These are phyloP conservation scores for Drosophila santomea DNA, from an alignment of 1,140 invertebrate species.

Conservation along the genomic window DNA sequence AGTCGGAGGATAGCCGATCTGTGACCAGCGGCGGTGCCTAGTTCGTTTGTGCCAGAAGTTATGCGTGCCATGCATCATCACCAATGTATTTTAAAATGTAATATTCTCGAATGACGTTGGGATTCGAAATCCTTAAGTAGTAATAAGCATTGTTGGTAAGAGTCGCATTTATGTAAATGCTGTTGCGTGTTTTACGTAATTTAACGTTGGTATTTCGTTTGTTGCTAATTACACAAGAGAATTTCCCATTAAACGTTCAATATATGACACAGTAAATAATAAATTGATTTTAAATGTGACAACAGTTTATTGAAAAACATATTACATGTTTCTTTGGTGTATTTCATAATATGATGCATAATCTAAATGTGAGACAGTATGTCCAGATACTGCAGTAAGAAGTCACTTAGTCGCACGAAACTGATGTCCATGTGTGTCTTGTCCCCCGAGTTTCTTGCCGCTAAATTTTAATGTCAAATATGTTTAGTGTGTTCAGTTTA, in stretches of 20 bases:
- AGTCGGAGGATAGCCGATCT: slow-evolving; percentile 45
- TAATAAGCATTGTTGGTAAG: slow-evolving; percentile 7
- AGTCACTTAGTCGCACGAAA: background rate
- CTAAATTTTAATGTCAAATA: background rate
- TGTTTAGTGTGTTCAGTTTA: background rate
- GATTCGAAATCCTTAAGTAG: slow-evolving; percentile 60
- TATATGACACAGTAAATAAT: background rate
- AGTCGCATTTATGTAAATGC: background rate
- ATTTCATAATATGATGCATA: background rate
- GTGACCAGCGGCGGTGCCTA: background rate
- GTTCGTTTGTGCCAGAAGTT: background rate
- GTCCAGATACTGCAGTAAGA: background rate
- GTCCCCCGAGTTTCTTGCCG: background rate
- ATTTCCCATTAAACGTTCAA: background rate
- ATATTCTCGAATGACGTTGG: slow-evolving; percentile 28
- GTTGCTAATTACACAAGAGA: slow-evolving; percentile 1
- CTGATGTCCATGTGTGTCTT: background rate
- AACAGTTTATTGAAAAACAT: background rate
- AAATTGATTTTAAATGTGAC: too few species aligned
- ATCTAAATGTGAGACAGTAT: background rate
- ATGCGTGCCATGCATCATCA: slow-evolving; percentile 45
- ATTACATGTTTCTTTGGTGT: background rate
- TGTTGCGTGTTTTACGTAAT: background rate
- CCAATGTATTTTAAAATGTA: slow-evolving; percentile 29
- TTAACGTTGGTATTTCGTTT: background rate